Percentiles rank a stretch among this genome's conserved stretches.
Evolutionary conservation across 2,113 vertebrate genomes (phyloP).

Genomic region (Seriola aureovittata): DNA sequence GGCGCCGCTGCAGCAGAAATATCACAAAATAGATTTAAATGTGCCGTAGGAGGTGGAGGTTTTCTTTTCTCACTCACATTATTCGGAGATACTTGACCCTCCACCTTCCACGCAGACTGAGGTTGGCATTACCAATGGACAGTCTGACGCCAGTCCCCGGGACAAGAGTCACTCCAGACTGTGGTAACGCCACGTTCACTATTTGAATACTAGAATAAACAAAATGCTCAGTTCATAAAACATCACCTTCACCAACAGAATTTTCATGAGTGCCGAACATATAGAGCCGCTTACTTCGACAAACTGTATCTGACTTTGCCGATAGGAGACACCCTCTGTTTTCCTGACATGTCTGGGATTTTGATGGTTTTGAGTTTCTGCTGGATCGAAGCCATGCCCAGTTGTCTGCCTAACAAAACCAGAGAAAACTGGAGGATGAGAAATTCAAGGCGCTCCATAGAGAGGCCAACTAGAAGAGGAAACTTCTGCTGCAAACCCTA

Average conservation of each 20-base stretch:
- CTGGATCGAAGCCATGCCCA: constrained; percentile 76
- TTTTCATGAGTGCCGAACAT: fast-evolving
- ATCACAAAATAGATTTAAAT: background rate
- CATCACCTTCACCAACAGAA: background rate
- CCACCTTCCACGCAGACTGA: constrained; percentile 83
- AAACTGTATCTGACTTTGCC: constrained; percentile 83
- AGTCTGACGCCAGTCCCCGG: constrained; percentile 76
- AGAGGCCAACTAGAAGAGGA: background rate
- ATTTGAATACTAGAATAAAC: constrained; percentile 72
- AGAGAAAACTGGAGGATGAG: background rate
- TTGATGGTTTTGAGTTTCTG: constrained; percentile 75
- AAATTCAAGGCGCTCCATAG: background rate
- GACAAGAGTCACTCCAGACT: constrained; percentile 71
- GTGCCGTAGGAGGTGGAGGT: fast-evolving
- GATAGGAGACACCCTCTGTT: constrained; percentile 64
- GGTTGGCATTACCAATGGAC: constrained; percentile 74
- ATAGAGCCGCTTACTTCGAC: constrained; percentile 69
- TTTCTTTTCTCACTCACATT: constrained; percentile 71
- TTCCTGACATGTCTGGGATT: constrained; percentile 81
- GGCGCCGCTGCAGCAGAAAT: background rate
- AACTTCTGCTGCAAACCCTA: constrained; percentile 32
- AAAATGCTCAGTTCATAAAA: background rate
- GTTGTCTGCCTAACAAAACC: constrained; percentile 66
- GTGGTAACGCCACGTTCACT: constrained; percentile 74
- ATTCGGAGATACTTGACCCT: constrained; percentile 77